phyloP scores from a whole-genome alignment of 35 echinoderm and acorn worm genomes.

The Ophioderma brevispina region DNA sequence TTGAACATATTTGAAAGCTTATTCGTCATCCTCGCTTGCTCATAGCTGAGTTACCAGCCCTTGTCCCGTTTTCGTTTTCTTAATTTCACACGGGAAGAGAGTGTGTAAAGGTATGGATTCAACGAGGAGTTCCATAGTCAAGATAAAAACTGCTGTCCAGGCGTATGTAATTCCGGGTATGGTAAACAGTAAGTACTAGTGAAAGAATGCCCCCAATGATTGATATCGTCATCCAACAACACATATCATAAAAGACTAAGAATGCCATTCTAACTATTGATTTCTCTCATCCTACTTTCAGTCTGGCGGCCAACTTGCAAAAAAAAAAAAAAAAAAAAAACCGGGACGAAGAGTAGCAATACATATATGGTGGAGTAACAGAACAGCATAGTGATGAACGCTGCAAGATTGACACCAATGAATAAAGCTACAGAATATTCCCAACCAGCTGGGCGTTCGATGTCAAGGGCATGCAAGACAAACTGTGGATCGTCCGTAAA shows the following conservation, averaged over 20 bases:
- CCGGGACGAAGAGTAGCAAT: too few relatives aligned
- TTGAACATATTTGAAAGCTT: too few relatives aligned
- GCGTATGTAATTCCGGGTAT: not conserved
- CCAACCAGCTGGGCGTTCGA: not conserved
- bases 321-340: too few relatives aligned
- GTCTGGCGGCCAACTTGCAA: not conserved
- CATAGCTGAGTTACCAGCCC: too few relatives aligned
- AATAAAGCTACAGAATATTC: constrained; percentile 45
- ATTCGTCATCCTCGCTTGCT: too few relatives aligned
- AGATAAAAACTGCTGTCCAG: constrained; percentile 16
- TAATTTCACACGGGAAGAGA: not conserved
- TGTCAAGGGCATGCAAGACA: constrained; percentile 9
- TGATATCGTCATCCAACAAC: not conserved
- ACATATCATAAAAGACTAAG: not conserved
- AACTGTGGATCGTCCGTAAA: constrained; percentile 1
- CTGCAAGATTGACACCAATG: constrained; percentile 29
- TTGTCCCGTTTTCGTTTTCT: not conserved
- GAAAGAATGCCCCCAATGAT: constrained; percentile 3
- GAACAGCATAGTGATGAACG: constrained; percentile 1
- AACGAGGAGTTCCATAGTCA: constrained; percentile 4
- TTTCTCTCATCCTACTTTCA: not conserved
- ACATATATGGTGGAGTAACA: constrained; percentile 35
- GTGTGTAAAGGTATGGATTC: constrained; percentile 27
- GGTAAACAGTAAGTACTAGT: not conserved
- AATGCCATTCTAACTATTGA: not conserved